phyloP scores from a whole-genome alignment of 64 coral and sea anemone genomes.

The Platygyra sinensis region DNA sequence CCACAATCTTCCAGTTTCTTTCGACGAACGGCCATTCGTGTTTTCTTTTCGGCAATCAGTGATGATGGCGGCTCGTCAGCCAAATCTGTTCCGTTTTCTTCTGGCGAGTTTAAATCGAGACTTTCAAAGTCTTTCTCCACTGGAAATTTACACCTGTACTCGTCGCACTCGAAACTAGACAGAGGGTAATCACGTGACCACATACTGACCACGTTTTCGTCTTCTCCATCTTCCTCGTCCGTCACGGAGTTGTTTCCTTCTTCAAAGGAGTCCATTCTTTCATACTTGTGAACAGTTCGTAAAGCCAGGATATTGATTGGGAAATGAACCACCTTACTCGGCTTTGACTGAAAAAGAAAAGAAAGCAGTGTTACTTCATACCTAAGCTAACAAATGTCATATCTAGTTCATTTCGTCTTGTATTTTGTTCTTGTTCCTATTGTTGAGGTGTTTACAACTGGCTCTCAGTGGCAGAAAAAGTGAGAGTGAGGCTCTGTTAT shows the following conservation, averaged over 20 bases:
- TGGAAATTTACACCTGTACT: not conserved
- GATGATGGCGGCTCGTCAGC: not conserved
- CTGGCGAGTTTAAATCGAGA: not conserved
- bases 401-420: too few relatives aligned
- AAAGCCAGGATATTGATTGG: constrained; percentile 23
- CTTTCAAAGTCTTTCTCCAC: constrained; percentile 19
- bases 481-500: too few relatives aligned
- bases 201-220: too few relatives aligned
- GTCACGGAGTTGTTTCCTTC: not conserved
- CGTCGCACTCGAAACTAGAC: not conserved
- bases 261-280: constrained; percentile 16
- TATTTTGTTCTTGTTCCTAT: too few relatives aligned
- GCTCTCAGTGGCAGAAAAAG: too few relatives aligned
- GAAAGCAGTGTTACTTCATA: not conserved
- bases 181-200: not conserved
- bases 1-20: not conserved
- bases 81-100: constrained; percentile 1
- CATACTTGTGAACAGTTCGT: constrained; percentile 42
- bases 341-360: not conserved
- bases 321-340: constrained; percentile 16
- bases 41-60: constrained; percentile 1
- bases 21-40: constrained; percentile 3
- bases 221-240: constrained; percentile 5
- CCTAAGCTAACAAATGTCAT: too few relatives aligned
- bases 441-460: too few relatives aligned